Evolutionary conservation across 2,888 invertebrate species (phyloP).

Genomic region (Himalopsyche kuldschensis): DNA sequence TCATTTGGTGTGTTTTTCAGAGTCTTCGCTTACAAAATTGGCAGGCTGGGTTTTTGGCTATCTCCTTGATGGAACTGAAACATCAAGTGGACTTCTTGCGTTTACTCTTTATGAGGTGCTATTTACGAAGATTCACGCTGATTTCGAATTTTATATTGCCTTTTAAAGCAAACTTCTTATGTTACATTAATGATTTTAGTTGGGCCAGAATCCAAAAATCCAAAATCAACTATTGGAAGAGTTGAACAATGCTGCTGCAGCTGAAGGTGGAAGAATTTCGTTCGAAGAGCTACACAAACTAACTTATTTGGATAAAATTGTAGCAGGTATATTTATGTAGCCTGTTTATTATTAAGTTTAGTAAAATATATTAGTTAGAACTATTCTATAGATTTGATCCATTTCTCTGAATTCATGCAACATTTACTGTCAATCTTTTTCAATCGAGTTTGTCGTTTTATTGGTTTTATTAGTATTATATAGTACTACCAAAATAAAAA

Average conservation of each 20-base stretch:
- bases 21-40: slow-evolving; percentile 41
- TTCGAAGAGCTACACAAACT: not conserved
- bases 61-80: slow-evolving; percentile 44
- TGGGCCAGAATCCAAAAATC: not conserved
- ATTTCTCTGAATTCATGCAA: too few relatives aligned
- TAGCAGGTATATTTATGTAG: not conserved
- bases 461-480: too few relatives aligned
- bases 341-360: too few relatives aligned
- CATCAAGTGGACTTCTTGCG: slow-evolving; percentile 42
- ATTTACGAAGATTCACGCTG: too few relatives aligned
- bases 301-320: not conserved
- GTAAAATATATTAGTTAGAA: too few relatives aligned
- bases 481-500: too few relatives aligned
- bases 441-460: too few relatives aligned
- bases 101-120: slow-evolving; percentile 42
- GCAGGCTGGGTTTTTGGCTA: slow-evolving; percentile 42
- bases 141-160: too few relatives aligned
- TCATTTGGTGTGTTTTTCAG: slow-evolving; percentile 9
- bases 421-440: too few relatives aligned
- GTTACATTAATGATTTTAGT: not conserved
- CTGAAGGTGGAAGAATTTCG: not conserved
- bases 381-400: too few relatives aligned
- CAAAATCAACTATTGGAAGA: not conserved
- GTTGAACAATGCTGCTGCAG: not conserved
- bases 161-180: too few relatives aligned